A percentile compares a stretch with the other conserved stretches of the same genome.
Evolutionary conservation across 2,797 vertebrate species (phyloP).

Genomic region (Cuculus canorus): DNA sequence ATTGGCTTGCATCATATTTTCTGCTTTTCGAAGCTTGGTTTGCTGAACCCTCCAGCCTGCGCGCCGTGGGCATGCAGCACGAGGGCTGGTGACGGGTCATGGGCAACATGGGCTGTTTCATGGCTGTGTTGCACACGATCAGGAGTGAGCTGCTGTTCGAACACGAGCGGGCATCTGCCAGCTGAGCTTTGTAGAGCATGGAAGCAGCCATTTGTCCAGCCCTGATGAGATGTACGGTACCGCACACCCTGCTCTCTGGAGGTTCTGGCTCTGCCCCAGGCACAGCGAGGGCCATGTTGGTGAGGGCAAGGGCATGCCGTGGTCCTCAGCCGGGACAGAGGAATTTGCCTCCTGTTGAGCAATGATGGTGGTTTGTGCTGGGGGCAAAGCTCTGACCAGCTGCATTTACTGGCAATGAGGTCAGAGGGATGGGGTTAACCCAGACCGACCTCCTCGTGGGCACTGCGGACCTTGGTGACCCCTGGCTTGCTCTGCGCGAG

Average conservation of each 20-base stretch:
- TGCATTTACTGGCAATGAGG: not conserved
- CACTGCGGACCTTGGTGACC: rapidly evolving
- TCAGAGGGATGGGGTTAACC: not conserved
- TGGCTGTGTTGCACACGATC: rapidly evolving
- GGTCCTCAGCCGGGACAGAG: rapidly evolving
- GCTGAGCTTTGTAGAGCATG: not conserved
- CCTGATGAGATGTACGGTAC: rapidly evolving
- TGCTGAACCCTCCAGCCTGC: not conserved
- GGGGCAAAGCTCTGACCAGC: not conserved
- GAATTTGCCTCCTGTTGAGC: not conserved
- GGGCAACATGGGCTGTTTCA: not conserved
- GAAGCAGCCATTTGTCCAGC: not conserved
- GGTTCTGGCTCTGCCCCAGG: rapidly evolving
- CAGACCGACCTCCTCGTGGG: rapidly evolving
- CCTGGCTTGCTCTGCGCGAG: rapidly evolving
- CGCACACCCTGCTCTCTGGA: not conserved
- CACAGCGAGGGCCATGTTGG: not conserved
- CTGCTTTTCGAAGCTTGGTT: not conserved
- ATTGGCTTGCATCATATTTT: not conserved
- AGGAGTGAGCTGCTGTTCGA: not conserved
- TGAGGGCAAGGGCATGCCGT: rapidly evolving
- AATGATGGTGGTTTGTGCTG: not conserved
- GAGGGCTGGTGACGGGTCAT: not conserved
- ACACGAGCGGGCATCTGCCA: not conserved
- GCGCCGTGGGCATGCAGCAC: not conserved